Conservation (phyloP, 2,113 vertebrate genomes). For the Struthidea cinerea region DNA sequence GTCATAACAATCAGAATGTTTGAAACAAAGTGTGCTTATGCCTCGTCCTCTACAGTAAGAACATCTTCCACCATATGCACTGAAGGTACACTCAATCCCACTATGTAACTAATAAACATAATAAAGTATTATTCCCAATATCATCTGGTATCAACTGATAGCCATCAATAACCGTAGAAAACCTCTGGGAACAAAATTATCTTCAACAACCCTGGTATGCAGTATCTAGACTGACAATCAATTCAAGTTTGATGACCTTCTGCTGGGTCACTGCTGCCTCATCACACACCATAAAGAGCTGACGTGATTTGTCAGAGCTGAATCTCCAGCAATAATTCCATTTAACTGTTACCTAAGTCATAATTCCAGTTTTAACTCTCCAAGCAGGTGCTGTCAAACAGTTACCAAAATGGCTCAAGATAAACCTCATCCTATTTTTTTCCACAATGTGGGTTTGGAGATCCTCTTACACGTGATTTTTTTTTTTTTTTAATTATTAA, state of each 20-base stretch:
- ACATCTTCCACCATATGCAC: neutral
- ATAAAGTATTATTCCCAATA: neutral
- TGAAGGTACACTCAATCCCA: neutral
- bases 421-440: neutral
- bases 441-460: rapidly evolving
- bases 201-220: neutral
- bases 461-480: neutral
- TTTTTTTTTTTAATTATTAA: neutral
- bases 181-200: neutral
- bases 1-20: neutral
- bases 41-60: too few species aligned
- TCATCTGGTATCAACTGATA: neutral
- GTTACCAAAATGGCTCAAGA: neutral
- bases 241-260: neutral
- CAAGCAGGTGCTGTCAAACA: neutral
- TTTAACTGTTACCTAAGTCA: neutral
- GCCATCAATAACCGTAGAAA: neutral
- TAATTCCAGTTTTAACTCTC: neutral
- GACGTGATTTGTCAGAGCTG: neutral
- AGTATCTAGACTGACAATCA: neutral
- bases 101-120: neutral
- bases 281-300: neutral
- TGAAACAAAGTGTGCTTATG: neutral
- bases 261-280: neutral
- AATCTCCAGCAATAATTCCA: neutral